phyloP scores from a whole-genome alignment of 2,113 vertebrate genomes.

The Neogale vison region DNA sequence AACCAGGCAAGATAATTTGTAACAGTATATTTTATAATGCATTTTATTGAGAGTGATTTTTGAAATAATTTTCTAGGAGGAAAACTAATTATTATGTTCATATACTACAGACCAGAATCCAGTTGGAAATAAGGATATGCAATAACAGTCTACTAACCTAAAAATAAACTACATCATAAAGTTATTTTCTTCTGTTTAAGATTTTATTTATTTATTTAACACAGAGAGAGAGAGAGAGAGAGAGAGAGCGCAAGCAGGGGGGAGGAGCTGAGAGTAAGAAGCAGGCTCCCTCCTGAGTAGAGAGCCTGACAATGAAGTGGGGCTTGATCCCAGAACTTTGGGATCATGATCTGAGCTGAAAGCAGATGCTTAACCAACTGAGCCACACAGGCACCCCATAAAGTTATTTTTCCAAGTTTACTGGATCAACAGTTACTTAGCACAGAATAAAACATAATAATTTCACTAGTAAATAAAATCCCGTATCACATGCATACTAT shows the following conservation, averaged over 20 bases:
- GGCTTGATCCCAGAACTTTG: neutral
- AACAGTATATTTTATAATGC: neutral
- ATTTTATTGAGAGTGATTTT: neutral
- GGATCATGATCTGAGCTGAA: neutral
- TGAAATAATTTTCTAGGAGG: neutral
- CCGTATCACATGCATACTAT: neutral
- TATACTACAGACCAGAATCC: neutral
- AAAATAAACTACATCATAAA: conserved; percentile 27
- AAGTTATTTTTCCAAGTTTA: neutral
- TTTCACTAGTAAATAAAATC: conserved; percentile 17
- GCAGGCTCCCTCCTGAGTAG: neutral
- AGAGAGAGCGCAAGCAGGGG: neutral
- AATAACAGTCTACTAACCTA: neutral
- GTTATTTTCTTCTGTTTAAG: neutral
- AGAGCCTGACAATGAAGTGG: neutral
- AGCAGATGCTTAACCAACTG: neutral
- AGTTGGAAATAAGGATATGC: conserved; percentile 18
- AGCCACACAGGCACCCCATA: neutral
- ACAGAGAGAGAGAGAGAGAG: neutral
- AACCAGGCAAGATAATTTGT: neutral
- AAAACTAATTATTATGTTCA: neutral
- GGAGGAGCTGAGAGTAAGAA: neutral
- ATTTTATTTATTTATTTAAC: neutral
- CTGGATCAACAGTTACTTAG: neutral
- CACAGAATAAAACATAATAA: neutral